Evolutionary conservation across 2,888 invertebrate species (phyloP).

Genomic region (Drosophila siamana): DNA sequence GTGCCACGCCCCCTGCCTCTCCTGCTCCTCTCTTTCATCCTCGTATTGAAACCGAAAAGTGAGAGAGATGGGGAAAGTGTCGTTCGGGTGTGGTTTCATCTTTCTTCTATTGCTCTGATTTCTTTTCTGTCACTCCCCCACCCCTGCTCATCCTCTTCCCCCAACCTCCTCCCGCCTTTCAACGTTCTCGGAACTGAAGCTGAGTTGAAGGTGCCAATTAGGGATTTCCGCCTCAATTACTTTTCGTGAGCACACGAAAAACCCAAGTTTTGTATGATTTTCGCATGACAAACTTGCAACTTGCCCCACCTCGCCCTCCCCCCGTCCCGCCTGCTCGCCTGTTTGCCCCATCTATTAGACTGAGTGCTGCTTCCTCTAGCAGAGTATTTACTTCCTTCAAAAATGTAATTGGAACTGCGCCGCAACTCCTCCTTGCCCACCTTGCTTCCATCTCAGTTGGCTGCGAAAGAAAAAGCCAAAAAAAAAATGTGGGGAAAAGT

Average conservation of each 20-base stretch:
- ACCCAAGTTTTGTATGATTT: slow-evolving; percentile 80
- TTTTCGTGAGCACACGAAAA: slow-evolving; percentile 77
- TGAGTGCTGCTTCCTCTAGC: slow-evolving; percentile 57
- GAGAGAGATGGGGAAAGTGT: neutral
- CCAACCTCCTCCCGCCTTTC: slow-evolving; percentile 2
- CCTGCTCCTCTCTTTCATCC: neutral
- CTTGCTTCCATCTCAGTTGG: neutral
- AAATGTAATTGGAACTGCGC: slow-evolving; percentile 70
- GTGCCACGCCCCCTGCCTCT: slow-evolving; percentile 42
- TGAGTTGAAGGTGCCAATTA: slow-evolving; percentile 79
- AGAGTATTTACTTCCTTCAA: slow-evolving; percentile 67
- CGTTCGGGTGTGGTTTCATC: slow-evolving; percentile 47
- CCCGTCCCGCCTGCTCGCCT: no score
- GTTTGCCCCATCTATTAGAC: slow-evolving; percentile 12
- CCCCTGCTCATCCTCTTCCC: slow-evolving; percentile 40
- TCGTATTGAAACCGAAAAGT: neutral
- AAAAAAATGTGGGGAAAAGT: slow-evolving; percentile 31
- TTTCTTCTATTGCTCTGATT: slow-evolving; percentile 54
- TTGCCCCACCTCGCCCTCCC: slow-evolving; percentile 49
- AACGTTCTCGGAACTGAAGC: slow-evolving; percentile 19
- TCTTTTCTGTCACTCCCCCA: slow-evolving; percentile 46
- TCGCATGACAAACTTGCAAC: slow-evolving; percentile 81
- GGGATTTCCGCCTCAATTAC: slow-evolving; percentile 81
- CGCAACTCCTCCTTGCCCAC: neutral
- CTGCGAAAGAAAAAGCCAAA: neutral